Base-by-base conservation (phyloP, 2,888 invertebrate species). In the Ophion slaviceki region DNA sequence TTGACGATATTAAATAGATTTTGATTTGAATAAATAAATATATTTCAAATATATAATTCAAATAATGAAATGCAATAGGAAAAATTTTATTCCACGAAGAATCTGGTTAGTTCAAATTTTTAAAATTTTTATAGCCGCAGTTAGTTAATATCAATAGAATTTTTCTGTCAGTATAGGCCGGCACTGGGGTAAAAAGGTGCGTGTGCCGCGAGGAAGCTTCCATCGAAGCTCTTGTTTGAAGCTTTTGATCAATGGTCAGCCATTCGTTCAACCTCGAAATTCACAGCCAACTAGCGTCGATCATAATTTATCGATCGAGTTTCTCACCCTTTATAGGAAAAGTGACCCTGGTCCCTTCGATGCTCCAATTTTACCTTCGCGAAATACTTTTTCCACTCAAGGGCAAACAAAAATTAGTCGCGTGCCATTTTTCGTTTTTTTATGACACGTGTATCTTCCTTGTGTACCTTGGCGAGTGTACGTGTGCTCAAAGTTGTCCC, bases 361-460 rank as follows among this genome's bases (percentile, higher is more conserved):
- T 81, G 36, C 11, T 36, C 75, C 59, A 70, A 81, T 62, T 57
- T 36, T 61, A 47, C 68, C 20, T 62, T n/a, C 68, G 62, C 70
- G 24, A 40, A 59, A 20, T 3, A 53, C 14, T 77, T 77, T 59
- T 68, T 67, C 7, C 0, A 6, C 45, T 45, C 45, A 8, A 11
- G 6, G 24, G 24, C 20, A 68, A 40, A 68, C 28, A 28, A 68
- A 77, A 40, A 40, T 7, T 7, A 40, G 57, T 68, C 77, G 40
- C 59, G 40, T 77, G 57, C 59, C 77, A 24, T 47, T 66, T 66
- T 66, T 64, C 40, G 47, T n/a, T 75, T 75, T 75, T 75, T 59
- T 20, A n/a, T 36, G 8, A 28, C 40, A 20, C 8, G 32, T 57
- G 20, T 59, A 24, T 74, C 40, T 61, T 14, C 24, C 10, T 28